Evolutionary conservation across 2,888 invertebrate species (phyloP).

Genomic region (Nysson spinosus): DNA sequence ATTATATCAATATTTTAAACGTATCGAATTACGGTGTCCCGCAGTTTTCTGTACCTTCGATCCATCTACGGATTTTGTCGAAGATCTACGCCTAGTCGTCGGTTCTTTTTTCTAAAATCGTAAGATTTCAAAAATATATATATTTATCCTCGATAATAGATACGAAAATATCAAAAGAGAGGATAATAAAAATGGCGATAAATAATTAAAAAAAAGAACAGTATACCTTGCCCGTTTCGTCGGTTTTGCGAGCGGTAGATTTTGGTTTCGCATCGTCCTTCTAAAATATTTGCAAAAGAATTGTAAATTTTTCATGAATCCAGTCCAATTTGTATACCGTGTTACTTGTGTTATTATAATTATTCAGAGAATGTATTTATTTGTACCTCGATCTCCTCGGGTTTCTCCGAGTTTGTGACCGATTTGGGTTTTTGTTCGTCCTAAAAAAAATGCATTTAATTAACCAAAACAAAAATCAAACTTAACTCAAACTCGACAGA

Average conservation of each 20-base stretch:
- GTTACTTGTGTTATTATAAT: too few species aligned
- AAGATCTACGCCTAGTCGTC: constrained; percentile 42
- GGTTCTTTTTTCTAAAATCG: constrained; percentile 45
- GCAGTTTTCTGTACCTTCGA: constrained; percentile 46
- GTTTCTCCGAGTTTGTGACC: constrained; percentile 30
- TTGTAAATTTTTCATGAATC: too few species aligned
- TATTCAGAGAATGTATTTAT: constrained; percentile 5
- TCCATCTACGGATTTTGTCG: constrained; percentile 40
- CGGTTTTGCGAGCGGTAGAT: constrained; percentile 33
- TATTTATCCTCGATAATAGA: neutral
- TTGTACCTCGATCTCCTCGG: constrained; percentile 38
- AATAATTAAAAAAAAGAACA: constrained; percentile 1
- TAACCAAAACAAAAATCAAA: too few species aligned
- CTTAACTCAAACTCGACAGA: too few species aligned
- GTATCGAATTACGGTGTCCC: constrained; percentile 13
- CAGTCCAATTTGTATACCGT: too few species aligned
- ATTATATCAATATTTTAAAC: neutral
- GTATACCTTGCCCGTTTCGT: constrained; percentile 45
- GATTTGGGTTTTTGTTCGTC: constrained; percentile 39
- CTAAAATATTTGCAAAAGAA: constrained; percentile 42
- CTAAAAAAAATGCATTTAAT: constrained; percentile 37
- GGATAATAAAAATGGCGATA: neutral
- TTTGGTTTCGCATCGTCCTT: constrained; percentile 32
- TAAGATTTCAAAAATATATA: constrained; percentile 9
- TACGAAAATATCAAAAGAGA: neutral